A percentile compares a stretch with the other conserved stretches of the same genome.
Conservation (phyloP, 1,140 invertebrate species). For the Nephotettix cincticeps region DNA sequence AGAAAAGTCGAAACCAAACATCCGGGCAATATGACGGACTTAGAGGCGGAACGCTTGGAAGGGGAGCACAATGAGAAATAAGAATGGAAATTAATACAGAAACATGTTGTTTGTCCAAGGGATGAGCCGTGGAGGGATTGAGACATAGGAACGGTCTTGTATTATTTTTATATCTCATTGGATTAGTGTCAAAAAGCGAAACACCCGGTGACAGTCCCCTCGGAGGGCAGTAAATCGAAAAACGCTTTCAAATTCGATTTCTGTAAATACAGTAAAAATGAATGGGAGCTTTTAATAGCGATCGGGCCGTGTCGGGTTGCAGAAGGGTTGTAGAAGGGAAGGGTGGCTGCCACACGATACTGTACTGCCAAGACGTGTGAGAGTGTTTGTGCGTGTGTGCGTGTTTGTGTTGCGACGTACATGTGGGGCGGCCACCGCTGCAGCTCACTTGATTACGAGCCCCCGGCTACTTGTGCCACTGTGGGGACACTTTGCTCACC, state of each 20-base stretch:
- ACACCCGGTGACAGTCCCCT: conserved; percentile 16
- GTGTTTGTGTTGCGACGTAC: too few relatives aligned
- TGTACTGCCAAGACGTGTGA: neutral
- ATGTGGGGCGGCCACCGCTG: neutral
- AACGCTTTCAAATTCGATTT: conserved; percentile 30
- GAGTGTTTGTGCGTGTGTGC: neutral
- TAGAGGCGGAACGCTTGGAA: neutral
- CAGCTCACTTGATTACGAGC: too few relatives aligned
- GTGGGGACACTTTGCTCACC: too few relatives aligned
- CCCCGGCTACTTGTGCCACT: too few relatives aligned
- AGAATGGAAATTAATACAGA: conserved; percentile 34
- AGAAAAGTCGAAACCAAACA: conserved; percentile 18
- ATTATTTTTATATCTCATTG: conserved; percentile 25
- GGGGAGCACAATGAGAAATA: conserved; percentile 42
- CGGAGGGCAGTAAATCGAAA: conserved; percentile 25
- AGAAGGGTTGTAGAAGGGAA: conserved; percentile 22
- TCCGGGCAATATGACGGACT: conserved; percentile 1
- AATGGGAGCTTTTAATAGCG: conserved; percentile 25
- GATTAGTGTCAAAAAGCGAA: conserved; percentile 25
- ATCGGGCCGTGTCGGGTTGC: conserved; percentile 8
- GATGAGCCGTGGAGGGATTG: conserved; percentile 26
- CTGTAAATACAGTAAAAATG: conserved; percentile 27
- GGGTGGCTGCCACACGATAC: neutral
- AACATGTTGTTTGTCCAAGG: conserved; percentile 12
- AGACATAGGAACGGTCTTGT: conserved; percentile 8